Conservation (phyloP, 2,113 vertebrate species). For the Lepus europaeus region DNA sequence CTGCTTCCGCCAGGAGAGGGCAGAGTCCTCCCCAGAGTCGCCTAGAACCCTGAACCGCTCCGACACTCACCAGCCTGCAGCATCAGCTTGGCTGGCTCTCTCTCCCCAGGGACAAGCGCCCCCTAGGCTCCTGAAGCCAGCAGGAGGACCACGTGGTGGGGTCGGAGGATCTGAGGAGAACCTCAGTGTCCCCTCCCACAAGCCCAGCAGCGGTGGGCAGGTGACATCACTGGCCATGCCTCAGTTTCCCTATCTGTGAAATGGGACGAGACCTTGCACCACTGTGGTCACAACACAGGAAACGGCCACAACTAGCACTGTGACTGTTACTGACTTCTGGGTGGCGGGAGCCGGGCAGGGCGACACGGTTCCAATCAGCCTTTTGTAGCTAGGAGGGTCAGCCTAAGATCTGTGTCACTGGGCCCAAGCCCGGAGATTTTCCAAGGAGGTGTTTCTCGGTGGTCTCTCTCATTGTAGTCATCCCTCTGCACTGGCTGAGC, state of each 20-base stretch:
- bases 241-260: background rate
- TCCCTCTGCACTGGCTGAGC: too few species aligned
- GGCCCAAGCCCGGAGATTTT: background rate
- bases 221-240: background rate
- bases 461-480: background rate
- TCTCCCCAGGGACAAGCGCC: background rate
- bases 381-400: background rate
- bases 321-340: background rate
- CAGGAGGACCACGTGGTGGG: background rate
- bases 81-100: background rate
- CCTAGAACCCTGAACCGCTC: background rate
- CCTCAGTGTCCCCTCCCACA: background rate
- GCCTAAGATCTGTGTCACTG: background rate
- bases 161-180: background rate
- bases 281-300: too few species aligned
- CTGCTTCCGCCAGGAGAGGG: background rate
- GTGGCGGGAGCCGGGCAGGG: background rate
- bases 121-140: background rate
- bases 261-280: background rate
- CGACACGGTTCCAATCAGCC: background rate
- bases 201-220: background rate
- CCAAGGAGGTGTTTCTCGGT: background rate
- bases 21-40: background rate
- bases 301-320: background rate
- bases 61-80: background rate